Percentiles rank a stretch among this genome's conserved stretches.
These are phyloP conservation scores for Machaerirhynchus nigripectus DNA, from an alignment of 2,113 vertebrate species.

Conservation along the genomic window DNA sequence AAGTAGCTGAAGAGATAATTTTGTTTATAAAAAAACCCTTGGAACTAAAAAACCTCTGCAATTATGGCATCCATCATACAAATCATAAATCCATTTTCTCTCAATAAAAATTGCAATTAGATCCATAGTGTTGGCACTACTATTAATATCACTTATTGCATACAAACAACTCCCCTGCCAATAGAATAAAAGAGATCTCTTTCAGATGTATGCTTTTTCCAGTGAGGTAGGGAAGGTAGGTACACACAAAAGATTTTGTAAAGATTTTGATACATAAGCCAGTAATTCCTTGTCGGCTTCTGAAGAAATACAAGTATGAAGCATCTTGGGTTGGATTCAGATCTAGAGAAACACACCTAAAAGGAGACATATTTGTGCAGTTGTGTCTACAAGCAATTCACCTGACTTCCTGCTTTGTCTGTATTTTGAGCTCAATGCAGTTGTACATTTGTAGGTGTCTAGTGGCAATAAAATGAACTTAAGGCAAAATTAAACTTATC, in stretches of 20 bases:
- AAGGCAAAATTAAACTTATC: background rate
- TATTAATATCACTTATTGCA: background rate
- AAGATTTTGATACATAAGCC: background rate
- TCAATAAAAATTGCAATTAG: background rate
- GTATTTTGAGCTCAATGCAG: background rate
- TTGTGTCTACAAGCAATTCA: background rate
- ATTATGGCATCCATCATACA: background rate
- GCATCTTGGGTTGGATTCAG: background rate
- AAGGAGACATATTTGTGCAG: background rate
- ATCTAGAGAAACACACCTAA: background rate
- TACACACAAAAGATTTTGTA: background rate
- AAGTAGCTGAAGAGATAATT: background rate
- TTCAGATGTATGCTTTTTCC: background rate
- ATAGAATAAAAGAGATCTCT: background rate
- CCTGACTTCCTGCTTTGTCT: background rate
- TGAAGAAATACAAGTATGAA: background rate
- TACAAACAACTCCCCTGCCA: rapidly evolving
- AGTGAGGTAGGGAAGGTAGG: background rate
- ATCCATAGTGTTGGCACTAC: background rate
- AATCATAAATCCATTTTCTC: background rate
- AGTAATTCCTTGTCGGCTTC: background rate
- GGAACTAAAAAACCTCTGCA: background rate
- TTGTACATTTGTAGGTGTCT: background rate
- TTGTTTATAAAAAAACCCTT: background rate
- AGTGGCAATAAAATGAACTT: background rate